Percentiles rank a stretch among this genome's conserved stretches.
Conservation (phyloP, 1,140 invertebrate species). For the Caerostris darwini region DNA sequence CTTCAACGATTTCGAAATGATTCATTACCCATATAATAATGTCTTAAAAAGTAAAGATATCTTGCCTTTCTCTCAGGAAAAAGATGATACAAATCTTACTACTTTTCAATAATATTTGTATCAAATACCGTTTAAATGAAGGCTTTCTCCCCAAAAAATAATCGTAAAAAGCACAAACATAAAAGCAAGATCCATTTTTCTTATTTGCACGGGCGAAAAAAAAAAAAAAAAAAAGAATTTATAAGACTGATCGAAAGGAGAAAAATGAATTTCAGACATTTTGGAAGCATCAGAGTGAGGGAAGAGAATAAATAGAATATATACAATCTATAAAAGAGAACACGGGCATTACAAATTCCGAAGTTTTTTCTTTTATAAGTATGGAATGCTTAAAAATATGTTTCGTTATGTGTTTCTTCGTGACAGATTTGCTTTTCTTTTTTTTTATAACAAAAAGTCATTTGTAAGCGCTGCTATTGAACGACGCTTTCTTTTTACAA, state of each 20-base stretch:
- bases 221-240: background rate
- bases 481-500: constrained; percentile 56
- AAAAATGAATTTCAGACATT: constrained; percentile 65
- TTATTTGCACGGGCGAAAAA: background rate
- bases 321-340: constrained; percentile 65
- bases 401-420: constrained; percentile 59
- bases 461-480: constrained; percentile 53
- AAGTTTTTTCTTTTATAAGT: constrained; percentile 58
- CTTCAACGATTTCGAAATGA: too few species aligned
- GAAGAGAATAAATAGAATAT: constrained; percentile 58
- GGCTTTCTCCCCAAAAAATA: too few species aligned
- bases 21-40: too few species aligned
- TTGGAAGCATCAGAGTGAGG: constrained; percentile 33
- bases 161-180: too few species aligned
- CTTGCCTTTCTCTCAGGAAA: too few species aligned
- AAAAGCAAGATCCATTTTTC: background rate
- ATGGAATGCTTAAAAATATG: constrained; percentile 64
- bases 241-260: constrained; percentile 18
- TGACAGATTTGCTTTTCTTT: constrained; percentile 7
- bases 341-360: constrained; percentile 63
- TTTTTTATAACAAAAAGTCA: constrained; percentile 40
- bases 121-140: too few species aligned
- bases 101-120: too few species aligned
- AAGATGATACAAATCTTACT: too few species aligned
- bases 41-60: too few species aligned